phyloP scores from a whole-genome alignment of 2,113 vertebrate genomes.

The Lipophrys pholis region DNA sequence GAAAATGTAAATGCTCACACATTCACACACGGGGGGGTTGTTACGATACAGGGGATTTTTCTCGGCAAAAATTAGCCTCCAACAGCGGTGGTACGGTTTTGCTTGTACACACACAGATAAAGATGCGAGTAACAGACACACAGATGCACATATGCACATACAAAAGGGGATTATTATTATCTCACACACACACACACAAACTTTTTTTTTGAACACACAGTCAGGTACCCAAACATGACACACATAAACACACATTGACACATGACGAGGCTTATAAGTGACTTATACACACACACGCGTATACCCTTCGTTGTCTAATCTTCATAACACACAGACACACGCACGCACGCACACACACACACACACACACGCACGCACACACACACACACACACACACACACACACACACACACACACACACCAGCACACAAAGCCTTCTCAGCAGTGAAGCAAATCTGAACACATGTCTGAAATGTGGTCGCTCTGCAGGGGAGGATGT shows the following conservation, averaged over 20 bases:
- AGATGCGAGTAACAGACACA: neutral
- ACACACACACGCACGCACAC: slow-evolving; percentile 15
- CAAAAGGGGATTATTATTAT: slow-evolving; percentile 62
- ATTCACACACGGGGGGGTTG: slow-evolving; percentile 18
- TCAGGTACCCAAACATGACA: slow-evolving; percentile 12
- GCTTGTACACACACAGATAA: slow-evolving; percentile 21
- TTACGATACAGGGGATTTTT: slow-evolving; percentile 34
- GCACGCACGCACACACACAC: neutral
- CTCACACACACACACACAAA: slow-evolving; percentile 26
- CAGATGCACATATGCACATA: neutral
- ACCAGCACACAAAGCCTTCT: slow-evolving; percentile 12
- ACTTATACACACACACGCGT: slow-evolving; percentile 9
- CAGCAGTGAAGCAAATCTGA: slow-evolving; percentile 11
- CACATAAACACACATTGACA: slow-evolving; percentile 24
- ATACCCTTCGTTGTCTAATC: slow-evolving; percentile 42
- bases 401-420: slow-evolving; percentile 8
- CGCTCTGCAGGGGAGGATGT: neutral
- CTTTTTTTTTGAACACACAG: slow-evolving; percentile 37
- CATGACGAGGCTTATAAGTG: slow-evolving; percentile 33
- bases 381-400: neutral
- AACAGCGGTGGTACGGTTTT: slow-evolving; percentile 3
- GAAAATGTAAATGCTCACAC: slow-evolving; percentile 22
- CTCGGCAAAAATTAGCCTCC: slow-evolving; percentile 11
- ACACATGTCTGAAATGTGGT: slow-evolving; percentile 3
- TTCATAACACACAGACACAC: neutral